Conservation (phyloP, 1,140 invertebrate genomes). For the Caenorhabditis tropicalis region DNA sequence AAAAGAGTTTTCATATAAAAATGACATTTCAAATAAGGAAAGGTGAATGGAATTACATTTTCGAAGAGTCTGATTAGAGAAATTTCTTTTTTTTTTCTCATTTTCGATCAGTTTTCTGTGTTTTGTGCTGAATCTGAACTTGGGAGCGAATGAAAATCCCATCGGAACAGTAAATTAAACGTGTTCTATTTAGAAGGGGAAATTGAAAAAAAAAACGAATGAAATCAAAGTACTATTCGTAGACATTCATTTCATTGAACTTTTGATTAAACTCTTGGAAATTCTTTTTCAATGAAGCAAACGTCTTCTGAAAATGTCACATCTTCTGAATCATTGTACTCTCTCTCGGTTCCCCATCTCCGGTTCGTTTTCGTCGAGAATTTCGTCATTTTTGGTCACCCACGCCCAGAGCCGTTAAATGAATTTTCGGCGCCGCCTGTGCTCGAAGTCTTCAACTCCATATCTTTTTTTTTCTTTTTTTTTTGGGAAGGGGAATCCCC, state of each 20-base stretch:
- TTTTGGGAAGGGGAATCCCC: neutral
- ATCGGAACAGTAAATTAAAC: no score
- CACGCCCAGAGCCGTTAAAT: neutral
- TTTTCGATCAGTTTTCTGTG: no score
- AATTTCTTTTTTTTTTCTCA: no score
- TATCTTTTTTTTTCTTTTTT: neutral
- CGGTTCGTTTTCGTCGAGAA: neutral
- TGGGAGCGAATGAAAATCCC: no score
- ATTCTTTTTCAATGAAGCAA: neutral
- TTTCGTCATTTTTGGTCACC: slow-evolving; percentile 32
- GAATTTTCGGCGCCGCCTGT: slow-evolving; percentile 18
- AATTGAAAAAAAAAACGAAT: no score
- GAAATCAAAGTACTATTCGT: no score
- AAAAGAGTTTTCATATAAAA: no score
- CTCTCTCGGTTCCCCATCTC: slow-evolving; percentile 20
- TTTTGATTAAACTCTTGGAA: neutral
- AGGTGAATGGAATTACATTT: no score
- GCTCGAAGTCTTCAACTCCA: neutral
- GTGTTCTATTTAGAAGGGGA: no score
- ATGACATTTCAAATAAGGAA: no score
- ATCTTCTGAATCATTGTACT: slow-evolving; percentile 7
- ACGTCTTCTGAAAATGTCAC: neutral
- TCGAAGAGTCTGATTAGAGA: no score
- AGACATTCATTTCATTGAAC: neutral
- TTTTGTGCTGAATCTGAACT: no score